Evolutionary conservation across 2,888 invertebrate species (phyloP), one percentile per base, ranked within the genome.

Genomic region (Tryphoninae sp.): DNA sequence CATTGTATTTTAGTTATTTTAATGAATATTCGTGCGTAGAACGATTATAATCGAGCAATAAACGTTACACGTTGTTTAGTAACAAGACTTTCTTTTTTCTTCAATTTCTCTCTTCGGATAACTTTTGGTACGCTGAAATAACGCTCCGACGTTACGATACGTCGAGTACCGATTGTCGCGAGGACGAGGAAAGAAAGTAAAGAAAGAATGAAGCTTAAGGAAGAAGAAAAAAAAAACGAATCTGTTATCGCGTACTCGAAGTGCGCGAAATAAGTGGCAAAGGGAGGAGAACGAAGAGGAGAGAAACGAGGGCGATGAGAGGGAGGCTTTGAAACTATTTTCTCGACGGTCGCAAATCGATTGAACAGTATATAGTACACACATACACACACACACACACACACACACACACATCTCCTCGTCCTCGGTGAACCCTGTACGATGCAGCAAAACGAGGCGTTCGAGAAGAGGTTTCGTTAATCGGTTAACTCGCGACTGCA

Each of bases 381-480:
- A 11, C 13, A 11, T 3, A 45, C 11, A 51, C 13, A 26, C 40
- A 45, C n/a, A 45, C 13, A 23, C n/a, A 42, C 16, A 33, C 13
- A 69, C 13, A 40, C 13, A 19, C 22, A 26, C 13, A n/a, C 22
- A 45, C 7, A 19, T 53, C 53, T 68, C 61, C 51, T 16, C 53
- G 53, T 69, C 62, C 49, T 67, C 65, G 51, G 58, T 67, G 78
- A 78, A 78, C 42, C 65, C 72, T 59, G 53, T 45, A 23, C 49
- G 59, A 65, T 53, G 45, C 22, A 40, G 64, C 40, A 49, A 49
- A 71, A 71, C 33, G 26, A 61, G 75, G 68, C 64, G 59, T 55
- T 45, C 59, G 7, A 61, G 61, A 61, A 62, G 68, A 62, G 68
- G 19, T 58, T 81, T 81, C 58, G 80, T 77, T 77, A 81, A 73